These are phyloP conservation scores for Pseudorhiza aurosa DNA, from an alignment of 30 jellyfish, hydroid and myxozoan species.

Conservation along the genomic window DNA sequence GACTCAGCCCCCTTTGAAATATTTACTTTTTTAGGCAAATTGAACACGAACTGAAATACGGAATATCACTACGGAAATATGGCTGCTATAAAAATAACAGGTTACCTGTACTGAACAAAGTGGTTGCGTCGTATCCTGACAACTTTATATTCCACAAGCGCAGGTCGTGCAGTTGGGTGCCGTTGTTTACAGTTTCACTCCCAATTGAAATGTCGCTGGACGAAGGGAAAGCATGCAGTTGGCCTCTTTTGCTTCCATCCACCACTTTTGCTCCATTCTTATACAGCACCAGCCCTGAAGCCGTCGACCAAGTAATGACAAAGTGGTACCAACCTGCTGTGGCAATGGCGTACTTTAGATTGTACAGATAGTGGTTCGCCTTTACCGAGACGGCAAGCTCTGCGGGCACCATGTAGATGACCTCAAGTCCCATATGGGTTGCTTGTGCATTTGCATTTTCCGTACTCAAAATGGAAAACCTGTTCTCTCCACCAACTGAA, in stretches of 20 bases:
- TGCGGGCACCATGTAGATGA: not conserved
- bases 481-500: not conserved
- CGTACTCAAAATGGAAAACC: not conserved
- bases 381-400: not conserved
- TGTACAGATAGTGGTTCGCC: not conserved
- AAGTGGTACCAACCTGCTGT: not conserved
- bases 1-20: no score
- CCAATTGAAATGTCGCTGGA: not conserved
- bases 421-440: not conserved
- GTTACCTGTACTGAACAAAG: constrained; percentile 25
- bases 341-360: not conserved
- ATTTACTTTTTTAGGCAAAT: no score
- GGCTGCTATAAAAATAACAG: no score
- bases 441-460: not conserved
- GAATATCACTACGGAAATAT: no score
- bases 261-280: not conserved
- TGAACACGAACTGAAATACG: no score
- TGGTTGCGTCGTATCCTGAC: constrained; percentile 14
- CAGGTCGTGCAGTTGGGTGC: constrained; percentile 8
- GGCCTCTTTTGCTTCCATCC: not conserved
- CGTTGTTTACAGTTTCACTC: not conserved
- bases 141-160: not conserved
- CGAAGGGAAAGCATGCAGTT: not conserved
- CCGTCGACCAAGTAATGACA: constrained; percentile 9
- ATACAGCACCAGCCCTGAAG: not conserved